phyloP scores from a whole-genome alignment of 2,888 invertebrate species.

The Monopis laevigella region DNA sequence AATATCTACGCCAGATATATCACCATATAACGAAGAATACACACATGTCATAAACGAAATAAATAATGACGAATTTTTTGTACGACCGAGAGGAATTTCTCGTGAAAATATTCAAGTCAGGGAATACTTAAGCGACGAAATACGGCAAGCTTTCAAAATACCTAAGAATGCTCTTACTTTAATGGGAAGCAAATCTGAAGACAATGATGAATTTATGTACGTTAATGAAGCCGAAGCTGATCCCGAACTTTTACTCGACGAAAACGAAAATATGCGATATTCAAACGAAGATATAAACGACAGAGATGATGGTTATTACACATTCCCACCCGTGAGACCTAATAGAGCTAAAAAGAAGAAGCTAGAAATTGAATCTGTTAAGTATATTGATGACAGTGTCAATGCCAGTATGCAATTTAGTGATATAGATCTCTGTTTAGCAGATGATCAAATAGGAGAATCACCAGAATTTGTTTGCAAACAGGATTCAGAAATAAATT shows the following conservation, averaged over 20 bases:
- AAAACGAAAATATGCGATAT: constrained; percentile 40
- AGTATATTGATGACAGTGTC: constrained; percentile 53
- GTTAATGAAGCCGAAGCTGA: constrained; percentile 44
- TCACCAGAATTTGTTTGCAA: constrained; percentile 27
- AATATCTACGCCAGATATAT: constrained; percentile 38
- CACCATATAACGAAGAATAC: constrained; percentile 54
- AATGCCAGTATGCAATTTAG: constrained; percentile 52
- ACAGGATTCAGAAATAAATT: not conserved
- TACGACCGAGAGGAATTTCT: constrained; percentile 83
- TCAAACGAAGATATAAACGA: constrained; percentile 55
- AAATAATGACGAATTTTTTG: constrained; percentile 87
- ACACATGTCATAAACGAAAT: constrained; percentile 81
- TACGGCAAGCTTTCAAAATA: constrained; percentile 79
- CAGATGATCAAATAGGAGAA: constrained; percentile 53
- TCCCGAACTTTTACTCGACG: constrained; percentile 43
- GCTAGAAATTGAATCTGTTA: constrained; percentile 38
- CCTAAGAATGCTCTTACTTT: constrained; percentile 73
- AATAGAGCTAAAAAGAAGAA: constrained; percentile 65
- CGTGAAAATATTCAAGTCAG: constrained; percentile 84
- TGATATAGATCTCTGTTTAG: constrained; percentile 48
- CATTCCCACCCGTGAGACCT: constrained; percentile 65
- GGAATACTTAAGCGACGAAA: constrained; percentile 80
- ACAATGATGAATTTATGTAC: constrained; percentile 41
- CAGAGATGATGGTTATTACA: constrained; percentile 61
- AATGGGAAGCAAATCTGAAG: constrained; percentile 53